Evolutionary conservation across 2,797 vertebrate genomes (phyloP), one percentile per base, ranked within the genome.

Genomic region (Eulemur albifrons): DNA sequence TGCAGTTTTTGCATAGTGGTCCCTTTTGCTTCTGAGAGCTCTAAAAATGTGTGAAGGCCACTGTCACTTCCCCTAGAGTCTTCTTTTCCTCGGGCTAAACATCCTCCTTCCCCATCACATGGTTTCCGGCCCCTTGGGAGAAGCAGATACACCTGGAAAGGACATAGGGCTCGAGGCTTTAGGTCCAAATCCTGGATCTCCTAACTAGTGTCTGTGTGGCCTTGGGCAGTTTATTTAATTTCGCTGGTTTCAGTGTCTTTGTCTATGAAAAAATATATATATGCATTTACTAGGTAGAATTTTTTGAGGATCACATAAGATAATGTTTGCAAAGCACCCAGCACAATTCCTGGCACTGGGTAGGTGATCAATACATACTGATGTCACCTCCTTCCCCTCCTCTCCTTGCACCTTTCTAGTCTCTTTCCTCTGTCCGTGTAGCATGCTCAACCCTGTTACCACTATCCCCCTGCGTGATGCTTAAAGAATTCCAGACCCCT

Each of bases 151-250:
- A 85, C 1, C 15, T 61, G 48, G 48, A 92, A 81, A 85, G 30
- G 50, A 38, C 27, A 6, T 1, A 11, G 32, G n/a, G n/a, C 30
- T 52, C 43, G 67, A 67, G 18, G n/a, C 5, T 54, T 79, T 67
- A 43, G 23, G 70, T 84, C 32, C 20, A 94, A 75, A 73, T 80
- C 52, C 57, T 79, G 54, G 45, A 35, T 43, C n/a, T 75, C 4
- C 5, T 77, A 70, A 57, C n/a, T n/a, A 43, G 10, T 54, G 79
- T 35, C 79, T 73, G 30, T 45, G 57, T 72, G 84, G 84, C 79
- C 27, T 70, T 84, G 72, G 40, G 23, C 67, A 92, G 35, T 59
- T 79, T 57, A 59, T 70, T 92, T 79, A 32, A 84, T 72, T 59
- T 88, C 5, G 35, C 40, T 32, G 54, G 57, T 23, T 52, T 80